Base-by-base conservation (phyloP, 2,113 vertebrate genomes). In the Sisor rabdophorus region DNA sequence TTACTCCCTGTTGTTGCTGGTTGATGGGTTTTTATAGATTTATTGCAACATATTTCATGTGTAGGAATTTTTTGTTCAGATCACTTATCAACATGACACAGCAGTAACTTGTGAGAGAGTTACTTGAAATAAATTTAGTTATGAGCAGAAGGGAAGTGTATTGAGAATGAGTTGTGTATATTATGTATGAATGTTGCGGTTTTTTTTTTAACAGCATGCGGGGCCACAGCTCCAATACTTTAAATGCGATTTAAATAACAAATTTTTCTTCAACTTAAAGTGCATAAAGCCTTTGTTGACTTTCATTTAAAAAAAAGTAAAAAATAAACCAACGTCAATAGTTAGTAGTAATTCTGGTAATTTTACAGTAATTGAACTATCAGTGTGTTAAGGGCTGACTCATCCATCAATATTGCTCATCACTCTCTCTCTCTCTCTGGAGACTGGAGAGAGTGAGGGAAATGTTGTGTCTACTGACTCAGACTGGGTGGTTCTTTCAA, bases 381-480 rank as follows among this genome's bases (percentile, higher is more conserved):
- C 11, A 13, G 55, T 61, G 56, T 12, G 58, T 53, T 59, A 20
- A 40, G 44, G 32, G 24, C 36, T 77, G 76, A 71, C 44, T 77
- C 67, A 71, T 24, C 19, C 48, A 30, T 52, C 65, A 15, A 47
- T 7, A 28, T 3, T 71, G 76, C 56, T 53, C 47, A 77, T 77
- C 76, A 61, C 76, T 77, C 74, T 76, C 73, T 76, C 60, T 53
- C 15, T 36, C 40, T 76, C 60, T 53, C 15, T 36, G n/a, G 40
- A 11, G 16, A 65, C n/a, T 44, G 30, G 75, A 60, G 75, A 77
- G 76, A 71, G 76, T 77, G 56, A 71, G 55, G 30, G 56, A 71
- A 2, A 6, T 70, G 61, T 56, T 56, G 56, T 77, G 67, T 71
- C 76, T 77, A 71, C 76, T 77, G 76, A 77, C 44, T 77, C 76